Percentiles rank a stretch among this genome's conserved stretches.
Conservation (phyloP, 2,888 invertebrate species). For the Cephus pygmeus region DNA sequence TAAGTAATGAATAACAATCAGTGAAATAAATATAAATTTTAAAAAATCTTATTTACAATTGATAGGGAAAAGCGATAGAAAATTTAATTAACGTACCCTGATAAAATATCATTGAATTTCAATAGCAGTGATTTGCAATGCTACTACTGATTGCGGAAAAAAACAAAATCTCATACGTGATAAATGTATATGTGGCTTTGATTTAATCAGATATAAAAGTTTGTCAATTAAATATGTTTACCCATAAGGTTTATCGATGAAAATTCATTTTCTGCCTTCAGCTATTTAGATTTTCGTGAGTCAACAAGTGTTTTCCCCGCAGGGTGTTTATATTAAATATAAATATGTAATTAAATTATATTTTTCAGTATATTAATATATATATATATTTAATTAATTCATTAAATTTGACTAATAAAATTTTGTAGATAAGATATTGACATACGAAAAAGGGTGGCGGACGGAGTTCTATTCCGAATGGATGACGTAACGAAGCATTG, state of each 20-base stretch:
- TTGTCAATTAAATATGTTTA: neutral
- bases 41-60: too few species aligned
- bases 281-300: neutral
- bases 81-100: too few species aligned
- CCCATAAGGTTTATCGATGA: too few species aligned
- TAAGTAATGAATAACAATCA: neutral
- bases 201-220: neutral
- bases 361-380: neutral
- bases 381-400: neutral
- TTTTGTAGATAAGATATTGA: too few species aligned
- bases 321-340: conserved; percentile 8
- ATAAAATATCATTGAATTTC: neutral
- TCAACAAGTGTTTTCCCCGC: neutral
- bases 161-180: neutral
- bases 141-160: neutral
- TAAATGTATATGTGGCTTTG: neutral
- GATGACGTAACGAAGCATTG: too few species aligned
- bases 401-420: too few species aligned
- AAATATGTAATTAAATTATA: neutral
- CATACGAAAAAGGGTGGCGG: too few species aligned
- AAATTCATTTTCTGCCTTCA: too few species aligned
- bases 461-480: too few species aligned
- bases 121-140: neutral
- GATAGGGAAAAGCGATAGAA: too few species aligned
- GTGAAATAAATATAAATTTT: neutral